Percentiles rank a stretch among this genome's conserved stretches.
Conservation (phyloP, 1,140 invertebrate genomes). For the Caenorhabditis remanei region DNA sequence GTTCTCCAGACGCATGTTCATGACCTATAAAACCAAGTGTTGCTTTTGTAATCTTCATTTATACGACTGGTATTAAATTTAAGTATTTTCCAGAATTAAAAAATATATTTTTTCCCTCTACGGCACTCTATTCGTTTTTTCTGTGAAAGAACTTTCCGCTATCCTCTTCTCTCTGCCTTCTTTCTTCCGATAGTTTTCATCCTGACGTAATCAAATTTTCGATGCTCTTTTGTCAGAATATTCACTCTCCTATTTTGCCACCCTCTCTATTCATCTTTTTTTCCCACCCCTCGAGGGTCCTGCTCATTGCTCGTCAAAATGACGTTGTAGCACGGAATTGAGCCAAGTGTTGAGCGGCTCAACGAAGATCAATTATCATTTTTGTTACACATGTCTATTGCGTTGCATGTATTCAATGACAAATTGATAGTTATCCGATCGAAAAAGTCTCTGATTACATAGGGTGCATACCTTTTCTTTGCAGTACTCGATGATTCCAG, state of each 20-base stretch:
- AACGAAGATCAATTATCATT: slow-evolving; percentile 51
- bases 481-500: slow-evolving; percentile 88
- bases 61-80: no score
- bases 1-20: slow-evolving; percentile 83
- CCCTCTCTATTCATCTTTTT: neutral
- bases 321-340: slow-evolving; percentile 44
- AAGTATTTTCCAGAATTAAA: neutral
- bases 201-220: slow-evolving; percentile 47
- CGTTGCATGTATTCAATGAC: neutral
- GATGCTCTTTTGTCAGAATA: slow-evolving; percentile 22
- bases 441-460: neutral
- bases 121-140: neutral
- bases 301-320: slow-evolving; percentile 53
- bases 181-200: slow-evolving; percentile 7
- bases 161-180: neutral
- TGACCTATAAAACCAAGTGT: slow-evolving; percentile 80
- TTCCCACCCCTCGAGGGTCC: neutral
- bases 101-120: neutral
- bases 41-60: no score
- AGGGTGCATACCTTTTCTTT: slow-evolving; percentile 83
- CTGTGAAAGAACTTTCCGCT: neutral
- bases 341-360: neutral
- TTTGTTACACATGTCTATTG: neutral
- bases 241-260: neutral
- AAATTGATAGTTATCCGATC: neutral